Conservation (phyloP, 2,113 vertebrate species). For the Synchiropus splendidus region DNA sequence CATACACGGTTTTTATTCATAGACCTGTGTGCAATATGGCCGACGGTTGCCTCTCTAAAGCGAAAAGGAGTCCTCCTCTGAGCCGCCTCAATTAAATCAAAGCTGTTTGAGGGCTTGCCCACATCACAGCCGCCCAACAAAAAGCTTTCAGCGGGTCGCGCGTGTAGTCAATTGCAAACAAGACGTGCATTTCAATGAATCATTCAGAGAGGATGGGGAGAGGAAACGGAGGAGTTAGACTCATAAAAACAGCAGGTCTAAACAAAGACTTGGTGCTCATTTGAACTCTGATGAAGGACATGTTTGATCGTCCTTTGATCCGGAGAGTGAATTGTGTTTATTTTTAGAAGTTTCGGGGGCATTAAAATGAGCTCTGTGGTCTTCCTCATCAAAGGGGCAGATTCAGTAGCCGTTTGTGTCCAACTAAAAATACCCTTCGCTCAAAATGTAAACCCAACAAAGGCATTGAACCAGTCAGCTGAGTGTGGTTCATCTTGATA, state of each 20-base stretch:
- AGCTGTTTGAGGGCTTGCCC: slow-evolving; percentile 37
- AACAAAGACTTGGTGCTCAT: slow-evolving; percentile 25
- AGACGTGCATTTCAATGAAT: slow-evolving; percentile 70
- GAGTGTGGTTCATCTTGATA: too few relatives aligned
- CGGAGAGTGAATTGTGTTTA: too few relatives aligned
- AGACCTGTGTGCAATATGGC: slow-evolving; percentile 34
- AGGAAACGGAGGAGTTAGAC: slow-evolving; percentile 43
- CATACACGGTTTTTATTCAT: slow-evolving; percentile 47
- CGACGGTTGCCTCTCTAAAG: slow-evolving; percentile 29
- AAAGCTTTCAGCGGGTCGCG: slow-evolving; percentile 64
- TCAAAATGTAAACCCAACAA: too few relatives aligned
- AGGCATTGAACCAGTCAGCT: too few relatives aligned
- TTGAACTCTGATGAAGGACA: slow-evolving; percentile 4
- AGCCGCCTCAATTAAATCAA: slow-evolving; percentile 53
- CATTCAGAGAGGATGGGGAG: slow-evolving; percentile 45
- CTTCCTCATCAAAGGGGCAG: too few relatives aligned
- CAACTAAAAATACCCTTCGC: too few relatives aligned
- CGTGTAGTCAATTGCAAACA: slow-evolving; percentile 60
- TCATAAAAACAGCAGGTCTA: slow-evolving; percentile 49
- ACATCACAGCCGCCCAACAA: slow-evolving; percentile 49
- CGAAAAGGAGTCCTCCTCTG: slow-evolving; percentile 16
- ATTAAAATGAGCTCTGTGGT: too few relatives aligned
- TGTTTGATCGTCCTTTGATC: too few relatives aligned
- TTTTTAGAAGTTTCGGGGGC: too few relatives aligned
- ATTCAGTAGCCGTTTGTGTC: too few relatives aligned